Conservation (phyloP, 2,888 invertebrate genomes). For the Megamerina dolium region DNA sequence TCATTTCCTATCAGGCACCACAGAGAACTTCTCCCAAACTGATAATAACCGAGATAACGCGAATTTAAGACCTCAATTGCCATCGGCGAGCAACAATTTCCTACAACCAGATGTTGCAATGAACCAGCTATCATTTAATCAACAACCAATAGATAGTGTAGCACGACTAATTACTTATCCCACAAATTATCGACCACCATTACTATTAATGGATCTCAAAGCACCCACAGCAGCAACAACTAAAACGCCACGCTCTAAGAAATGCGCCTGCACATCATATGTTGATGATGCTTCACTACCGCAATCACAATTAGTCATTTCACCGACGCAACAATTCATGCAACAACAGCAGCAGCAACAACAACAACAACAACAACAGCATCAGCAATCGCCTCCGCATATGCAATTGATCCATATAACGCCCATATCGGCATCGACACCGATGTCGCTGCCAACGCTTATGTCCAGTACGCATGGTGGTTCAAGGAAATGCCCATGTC, state of each 20-base stretch:
- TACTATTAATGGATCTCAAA: neutral
- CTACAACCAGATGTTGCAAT: too few relatives aligned
- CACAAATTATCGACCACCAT: neutral
- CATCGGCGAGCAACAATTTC: too few relatives aligned
- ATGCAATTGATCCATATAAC: too few relatives aligned
- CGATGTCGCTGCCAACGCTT: too few relatives aligned
- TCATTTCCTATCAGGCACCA: constrained; percentile 16
- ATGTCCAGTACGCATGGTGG: too few relatives aligned
- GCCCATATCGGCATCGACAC: too few relatives aligned
- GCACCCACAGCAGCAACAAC: neutral
- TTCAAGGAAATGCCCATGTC: too few relatives aligned
- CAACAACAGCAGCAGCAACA: neutral
- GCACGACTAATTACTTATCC: too few relatives aligned
- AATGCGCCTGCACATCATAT: neutral
- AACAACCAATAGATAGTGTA: too few relatives aligned
- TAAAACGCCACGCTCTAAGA: neutral
- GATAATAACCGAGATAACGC: constrained; percentile 30
- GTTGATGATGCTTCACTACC: neutral
- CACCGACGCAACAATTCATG: neutral
- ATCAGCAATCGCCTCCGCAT: neutral
- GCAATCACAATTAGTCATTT: neutral
- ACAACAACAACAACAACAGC: neutral
- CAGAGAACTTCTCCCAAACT: constrained; percentile 25
- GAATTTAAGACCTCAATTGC: constrained; percentile 26
- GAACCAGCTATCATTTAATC: too few relatives aligned